These are phyloP conservation scores for Microtus pennsylvanicus DNA, from an alignment of 2,113 vertebrate species.

Conservation along the genomic window DNA sequence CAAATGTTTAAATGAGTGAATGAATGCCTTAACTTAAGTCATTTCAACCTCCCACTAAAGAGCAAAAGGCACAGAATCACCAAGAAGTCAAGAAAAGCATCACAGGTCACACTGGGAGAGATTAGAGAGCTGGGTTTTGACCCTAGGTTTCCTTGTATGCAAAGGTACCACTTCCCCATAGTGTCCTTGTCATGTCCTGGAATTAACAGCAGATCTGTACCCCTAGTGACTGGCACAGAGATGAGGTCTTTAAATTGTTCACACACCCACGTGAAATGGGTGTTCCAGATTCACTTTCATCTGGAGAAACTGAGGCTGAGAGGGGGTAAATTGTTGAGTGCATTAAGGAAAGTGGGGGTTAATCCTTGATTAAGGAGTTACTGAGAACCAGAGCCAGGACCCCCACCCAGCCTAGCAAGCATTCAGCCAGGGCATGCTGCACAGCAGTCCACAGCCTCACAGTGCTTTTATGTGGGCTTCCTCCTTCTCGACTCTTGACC, in stretches of 20 bases:
- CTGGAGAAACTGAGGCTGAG: conserved; percentile 5
- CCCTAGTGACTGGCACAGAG: neutral
- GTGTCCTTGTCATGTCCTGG: neutral
- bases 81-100: neutral
- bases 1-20: neutral
- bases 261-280: fast-evolving
- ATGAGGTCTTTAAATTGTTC: fast-evolving
- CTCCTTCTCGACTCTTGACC: neutral
- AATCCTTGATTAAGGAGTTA: neutral
- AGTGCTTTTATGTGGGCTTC: fast-evolving
- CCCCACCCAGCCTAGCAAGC: neutral
- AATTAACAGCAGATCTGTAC: neutral
- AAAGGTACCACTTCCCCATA: neutral
- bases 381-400: neutral
- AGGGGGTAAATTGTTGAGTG: neutral
- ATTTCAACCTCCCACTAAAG: neutral
- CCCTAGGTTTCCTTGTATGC: neutral
- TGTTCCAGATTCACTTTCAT: neutral
- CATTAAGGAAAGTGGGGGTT: neutral
- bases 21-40: neutral
- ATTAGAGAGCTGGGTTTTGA: neutral
- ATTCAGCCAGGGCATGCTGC: fast-evolving
- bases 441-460: fast-evolving
- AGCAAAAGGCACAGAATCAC: neutral
- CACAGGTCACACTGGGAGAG: neutral